Percentiles rank a stretch among this genome's conserved stretches.
These are phyloP conservation scores for Desoria tigrina DNA, from an alignment of 2,888 invertebrate genomes.

Conservation along the genomic window DNA sequence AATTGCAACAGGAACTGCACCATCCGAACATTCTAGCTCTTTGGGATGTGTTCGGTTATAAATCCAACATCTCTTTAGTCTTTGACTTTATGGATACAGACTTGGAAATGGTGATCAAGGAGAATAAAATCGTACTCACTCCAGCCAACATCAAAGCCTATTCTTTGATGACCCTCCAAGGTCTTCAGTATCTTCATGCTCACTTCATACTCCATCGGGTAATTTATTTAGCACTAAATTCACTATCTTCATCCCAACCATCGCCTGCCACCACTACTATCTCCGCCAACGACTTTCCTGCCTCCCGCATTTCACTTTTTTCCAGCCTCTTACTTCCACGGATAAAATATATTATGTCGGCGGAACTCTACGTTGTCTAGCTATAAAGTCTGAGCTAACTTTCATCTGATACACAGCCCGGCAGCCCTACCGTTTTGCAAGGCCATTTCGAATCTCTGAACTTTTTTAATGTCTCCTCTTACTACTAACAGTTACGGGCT, in stretches of 20 bases:
- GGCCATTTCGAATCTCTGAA: too few species aligned
- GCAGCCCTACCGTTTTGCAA: too few species aligned
- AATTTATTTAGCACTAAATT: slow-evolving; percentile 31
- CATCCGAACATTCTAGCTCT: slow-evolving; percentile 93
- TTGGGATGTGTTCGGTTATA: slow-evolving; percentile 96
- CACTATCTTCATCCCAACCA: background rate
- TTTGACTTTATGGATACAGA: slow-evolving; percentile 99
- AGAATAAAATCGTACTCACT: slow-evolving; percentile 81
- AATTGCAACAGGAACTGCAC: slow-evolving; percentile 89
- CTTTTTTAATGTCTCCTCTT: too few species aligned
- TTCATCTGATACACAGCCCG: too few species aligned
- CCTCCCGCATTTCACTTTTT: too few species aligned
- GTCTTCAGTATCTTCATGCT: slow-evolving; percentile 89
- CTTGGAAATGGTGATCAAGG: slow-evolving; percentile 90
- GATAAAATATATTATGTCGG: too few species aligned
- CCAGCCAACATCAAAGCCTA: slow-evolving; percentile 94
- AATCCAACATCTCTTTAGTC: slow-evolving; percentile 95
- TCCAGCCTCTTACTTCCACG: too few species aligned
- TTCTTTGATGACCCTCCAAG: slow-evolving; percentile 89
- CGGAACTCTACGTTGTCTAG: too few species aligned
- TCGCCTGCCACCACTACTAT: too few species aligned
- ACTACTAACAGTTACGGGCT: too few species aligned
- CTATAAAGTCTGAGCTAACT: too few species aligned
- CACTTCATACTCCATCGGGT: slow-evolving; percentile 95
- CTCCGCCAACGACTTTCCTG: too few species aligned